These are phyloP conservation scores for Batillaria attramentaria DNA, from an alignment of 1,140 invertebrate genomes.

Conservation along the genomic window DNA sequence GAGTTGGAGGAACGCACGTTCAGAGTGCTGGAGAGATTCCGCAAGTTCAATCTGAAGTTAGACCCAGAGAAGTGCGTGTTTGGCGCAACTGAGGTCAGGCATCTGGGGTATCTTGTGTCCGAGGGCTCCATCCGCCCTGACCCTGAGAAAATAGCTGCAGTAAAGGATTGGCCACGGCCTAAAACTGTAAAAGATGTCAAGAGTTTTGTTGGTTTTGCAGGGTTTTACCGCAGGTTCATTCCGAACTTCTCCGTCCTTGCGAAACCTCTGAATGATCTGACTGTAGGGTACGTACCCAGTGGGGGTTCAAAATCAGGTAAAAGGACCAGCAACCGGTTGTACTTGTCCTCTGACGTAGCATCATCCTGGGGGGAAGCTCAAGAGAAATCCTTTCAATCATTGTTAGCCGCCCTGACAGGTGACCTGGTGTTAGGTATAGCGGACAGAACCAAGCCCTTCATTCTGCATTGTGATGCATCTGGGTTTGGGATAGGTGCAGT, in stretches of 20 bases:
- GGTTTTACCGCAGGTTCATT: conserved; percentile 3
- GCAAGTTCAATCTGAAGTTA: conserved; percentile 11
- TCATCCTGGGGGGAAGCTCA: conserved; percentile 1
- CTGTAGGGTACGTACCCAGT: too few species aligned
- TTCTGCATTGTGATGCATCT: conserved; percentile 11
- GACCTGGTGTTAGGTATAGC: neutral
- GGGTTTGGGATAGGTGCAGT: neutral
- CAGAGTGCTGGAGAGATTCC: neutral
- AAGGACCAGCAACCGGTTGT: neutral
- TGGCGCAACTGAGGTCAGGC: neutral
- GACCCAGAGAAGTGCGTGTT: conserved; percentile 10
- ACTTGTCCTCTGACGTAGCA: neutral
- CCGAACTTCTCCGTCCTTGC: neutral
- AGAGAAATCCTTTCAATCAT: neutral
- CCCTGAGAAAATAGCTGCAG: neutral
- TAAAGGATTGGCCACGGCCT: neutral
- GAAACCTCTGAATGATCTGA: neutral
- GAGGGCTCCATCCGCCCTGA: neutral
- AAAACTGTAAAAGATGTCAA: conserved; percentile 8
- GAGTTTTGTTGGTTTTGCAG: neutral
- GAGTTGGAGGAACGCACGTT: neutral
- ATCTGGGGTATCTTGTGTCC: neutral
- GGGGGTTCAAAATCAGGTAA: neutral
- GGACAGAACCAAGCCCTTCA: neutral
- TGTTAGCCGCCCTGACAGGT: neutral